Percentiles rank a stretch among this genome's conserved stretches.
phyloP scores from a whole-genome alignment of 2,888 invertebrate genomes.

The Trisateles emortualis region DNA sequence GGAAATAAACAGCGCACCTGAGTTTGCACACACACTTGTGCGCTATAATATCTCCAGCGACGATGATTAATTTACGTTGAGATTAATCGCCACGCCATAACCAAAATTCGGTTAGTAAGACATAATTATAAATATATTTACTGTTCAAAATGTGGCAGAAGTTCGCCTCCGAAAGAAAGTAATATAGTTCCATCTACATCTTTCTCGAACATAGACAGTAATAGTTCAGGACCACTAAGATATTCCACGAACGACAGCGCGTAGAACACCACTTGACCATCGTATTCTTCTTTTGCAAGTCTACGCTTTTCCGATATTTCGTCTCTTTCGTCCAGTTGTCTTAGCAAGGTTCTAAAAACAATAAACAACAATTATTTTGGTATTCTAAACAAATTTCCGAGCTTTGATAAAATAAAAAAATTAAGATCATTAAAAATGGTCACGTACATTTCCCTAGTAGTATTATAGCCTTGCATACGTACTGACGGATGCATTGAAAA shows the following conservation, averaged over 20 bases:
- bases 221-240: conserved; percentile 89
- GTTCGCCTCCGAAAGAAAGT: conserved; percentile 88
- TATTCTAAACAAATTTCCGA: no score
- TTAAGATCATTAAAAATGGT: no score
- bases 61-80: no score
- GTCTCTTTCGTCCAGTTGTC: conserved; percentile 86
- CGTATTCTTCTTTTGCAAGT: conserved; percentile 78
- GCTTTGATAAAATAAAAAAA: no score
- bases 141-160: conserved; percentile 86
- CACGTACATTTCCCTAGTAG: no score
- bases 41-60: no score
- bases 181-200: conserved; percentile 89
- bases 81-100: no score
- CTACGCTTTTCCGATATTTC: conserved; percentile 85
- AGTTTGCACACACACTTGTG: no score
- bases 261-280: conserved; percentile 87
- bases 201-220: conserved; percentile 89
- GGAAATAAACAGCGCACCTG: no score
- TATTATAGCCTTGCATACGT: no score
- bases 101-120: not conserved
- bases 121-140: no score
- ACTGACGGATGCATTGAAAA: no score
- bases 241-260: conserved; percentile 92
- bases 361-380: not conserved
- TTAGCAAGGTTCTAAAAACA: conserved; percentile 71